Evolutionary conservation across 2,888 invertebrate species (phyloP).

Genomic region (Yponomeuta sedellus): DNA sequence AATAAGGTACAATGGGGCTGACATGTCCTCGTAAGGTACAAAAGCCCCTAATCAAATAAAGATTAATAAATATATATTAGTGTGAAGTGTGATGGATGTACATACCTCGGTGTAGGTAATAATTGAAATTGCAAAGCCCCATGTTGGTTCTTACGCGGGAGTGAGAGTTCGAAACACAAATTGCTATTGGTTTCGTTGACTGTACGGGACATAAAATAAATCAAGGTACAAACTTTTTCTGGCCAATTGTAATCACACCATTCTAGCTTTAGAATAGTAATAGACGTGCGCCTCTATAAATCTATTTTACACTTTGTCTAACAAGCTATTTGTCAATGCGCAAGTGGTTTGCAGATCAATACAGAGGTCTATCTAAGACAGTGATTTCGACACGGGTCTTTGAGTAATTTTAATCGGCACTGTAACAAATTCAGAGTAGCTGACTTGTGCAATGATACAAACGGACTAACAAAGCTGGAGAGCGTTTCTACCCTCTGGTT

Average conservation of each 20-base stretch:
- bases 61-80: no score
- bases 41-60: no score
- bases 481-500: not conserved
- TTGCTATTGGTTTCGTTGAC: no score
- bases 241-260: not conserved
- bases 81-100: no score
- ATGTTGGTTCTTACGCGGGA: no score
- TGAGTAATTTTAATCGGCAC: not conserved
- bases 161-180: no score
- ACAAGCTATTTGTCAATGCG: slow-evolving; percentile 27
- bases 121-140: no score
- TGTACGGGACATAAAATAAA: not conserved
- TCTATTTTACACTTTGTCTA: slow-evolving; percentile 20
- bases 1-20: no score
- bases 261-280: not conserved
- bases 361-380: slow-evolving; percentile 27
- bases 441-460: not conserved
- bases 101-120: no score
- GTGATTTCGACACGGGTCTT: slow-evolving; percentile 1
- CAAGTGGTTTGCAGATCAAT: slow-evolving; percentile 31
- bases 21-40: no score
- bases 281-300: slow-evolving; percentile 24
- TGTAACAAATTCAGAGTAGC: slow-evolving; percentile 2
- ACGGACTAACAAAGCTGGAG: not conserved
- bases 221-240: not conserved